Percentiles rank a stretch among this genome's conserved stretches.
These are phyloP conservation scores for Aradus depressus DNA, from an alignment of 2,888 invertebrate species.

Conservation along the genomic window DNA sequence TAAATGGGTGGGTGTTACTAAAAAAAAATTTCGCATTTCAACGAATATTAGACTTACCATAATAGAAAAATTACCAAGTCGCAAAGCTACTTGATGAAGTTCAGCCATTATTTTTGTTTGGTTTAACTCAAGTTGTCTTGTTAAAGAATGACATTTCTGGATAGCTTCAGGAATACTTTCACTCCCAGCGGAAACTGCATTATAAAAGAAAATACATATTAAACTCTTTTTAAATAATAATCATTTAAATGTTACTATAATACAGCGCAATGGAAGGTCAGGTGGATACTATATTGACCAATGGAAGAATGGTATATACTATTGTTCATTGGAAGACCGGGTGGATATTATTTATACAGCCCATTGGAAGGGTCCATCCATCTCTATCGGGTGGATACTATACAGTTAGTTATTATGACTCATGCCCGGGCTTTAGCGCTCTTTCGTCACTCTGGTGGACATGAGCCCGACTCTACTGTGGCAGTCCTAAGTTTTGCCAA, in stretches of 20 bases:
- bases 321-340: not conserved
- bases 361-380: too few species aligned
- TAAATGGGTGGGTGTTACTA: too few species aligned
- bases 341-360: too few species aligned
- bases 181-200: slow-evolving; percentile 52
- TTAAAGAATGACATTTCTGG: slow-evolving; percentile 58
- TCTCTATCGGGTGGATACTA: too few species aligned
- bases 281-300: not conserved
- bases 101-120: slow-evolving; percentile 49
- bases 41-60: too few species aligned
- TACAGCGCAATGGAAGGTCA: not conserved
- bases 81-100: slow-evolving; percentile 46
- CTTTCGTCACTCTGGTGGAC: too few species aligned
- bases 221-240: not conserved
- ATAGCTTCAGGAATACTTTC: slow-evolving; percentile 56
- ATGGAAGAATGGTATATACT: not conserved
- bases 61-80: slow-evolving; percentile 43
- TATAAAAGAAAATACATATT: slow-evolving; percentile 15
- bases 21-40: too few species aligned
- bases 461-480: too few species aligned
- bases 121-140: slow-evolving; percentile 54
- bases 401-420: too few species aligned
- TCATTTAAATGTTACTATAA: not conserved
- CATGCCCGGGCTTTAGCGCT: too few species aligned
- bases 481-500: too few species aligned